A percentile compares a stretch with the other conserved stretches of the same genome.
phyloP scores from a whole-genome alignment of 2,113 vertebrate species.

The Phalacrocorax aristotelis region DNA sequence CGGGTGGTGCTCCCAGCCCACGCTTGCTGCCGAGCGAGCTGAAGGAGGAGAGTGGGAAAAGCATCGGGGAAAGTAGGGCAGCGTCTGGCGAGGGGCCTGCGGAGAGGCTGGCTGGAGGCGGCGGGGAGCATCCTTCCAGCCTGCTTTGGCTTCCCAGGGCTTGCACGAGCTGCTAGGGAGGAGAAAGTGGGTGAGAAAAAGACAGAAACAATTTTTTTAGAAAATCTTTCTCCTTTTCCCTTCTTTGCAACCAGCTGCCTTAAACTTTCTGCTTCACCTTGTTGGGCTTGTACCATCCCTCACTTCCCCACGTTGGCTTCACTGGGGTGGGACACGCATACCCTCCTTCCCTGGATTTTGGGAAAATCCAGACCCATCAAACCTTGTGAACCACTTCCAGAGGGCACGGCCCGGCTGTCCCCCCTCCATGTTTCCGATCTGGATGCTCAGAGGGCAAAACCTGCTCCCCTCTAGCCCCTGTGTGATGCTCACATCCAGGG shows the following conservation, averaged over 20 bases:
- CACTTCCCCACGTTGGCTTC: accelerated
- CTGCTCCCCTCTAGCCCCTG: accelerated
- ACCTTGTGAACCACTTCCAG: background rate
- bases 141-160: background rate
- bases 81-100: slow-evolving; percentile 3
- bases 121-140: background rate
- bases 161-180: background rate
- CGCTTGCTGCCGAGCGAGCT: background rate
- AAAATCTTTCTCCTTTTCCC: no score
- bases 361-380: background rate
- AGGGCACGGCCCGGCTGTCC: background rate
- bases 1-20: background rate
- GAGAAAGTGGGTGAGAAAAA: background rate
- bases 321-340: accelerated
- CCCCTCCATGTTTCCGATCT: accelerated
- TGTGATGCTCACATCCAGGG: accelerated
- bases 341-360: background rate
- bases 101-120: background rate
- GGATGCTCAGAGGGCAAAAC: background rate
- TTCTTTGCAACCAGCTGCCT: background rate
- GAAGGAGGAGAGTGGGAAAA: background rate
- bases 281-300: accelerated
- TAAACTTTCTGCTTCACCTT: background rate
- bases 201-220: background rate
- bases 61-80: background rate